A percentile compares a stretch with the other conserved stretches of the same genome.
phyloP scores from a whole-genome alignment of 2,113 vertebrate species.

The Oceanites oceanicus region DNA sequence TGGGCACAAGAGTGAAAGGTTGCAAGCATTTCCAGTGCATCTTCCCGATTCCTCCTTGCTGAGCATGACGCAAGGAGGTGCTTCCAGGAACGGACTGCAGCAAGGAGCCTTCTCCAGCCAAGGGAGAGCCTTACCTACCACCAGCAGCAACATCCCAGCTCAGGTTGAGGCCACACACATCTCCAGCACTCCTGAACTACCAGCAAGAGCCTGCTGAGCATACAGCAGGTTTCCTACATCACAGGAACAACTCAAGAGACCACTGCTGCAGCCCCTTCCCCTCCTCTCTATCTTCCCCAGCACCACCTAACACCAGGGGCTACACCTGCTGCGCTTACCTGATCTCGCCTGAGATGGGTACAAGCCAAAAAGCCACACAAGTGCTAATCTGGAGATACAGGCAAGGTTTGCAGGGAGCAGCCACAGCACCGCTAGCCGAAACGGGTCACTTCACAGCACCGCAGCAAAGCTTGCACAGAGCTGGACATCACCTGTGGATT shows the following conservation, averaged over 20 bases:
- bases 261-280: not conserved
- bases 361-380: not conserved
- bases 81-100: not conserved
- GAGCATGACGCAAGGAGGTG: not conserved
- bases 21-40: not conserved
- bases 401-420: not conserved
- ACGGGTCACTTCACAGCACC: rapidly evolving
- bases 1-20: not conserved
- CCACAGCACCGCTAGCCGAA: not conserved
- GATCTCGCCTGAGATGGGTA: not conserved
- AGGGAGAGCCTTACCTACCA: not conserved
- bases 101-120: not conserved
- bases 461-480: not conserved
- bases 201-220: not conserved
- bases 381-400: not conserved
- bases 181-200: not conserved
- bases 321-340: rapidly evolving
- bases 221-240: not conserved
- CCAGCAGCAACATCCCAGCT: not conserved
- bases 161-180: rapidly evolving
- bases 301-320: not conserved
- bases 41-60: not conserved
- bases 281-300: not conserved
- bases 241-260: not conserved
- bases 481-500: not conserved